Evolutionary conservation across 2,797 vertebrate species (phyloP).

Genomic region (Graptemys geographica): DNA sequence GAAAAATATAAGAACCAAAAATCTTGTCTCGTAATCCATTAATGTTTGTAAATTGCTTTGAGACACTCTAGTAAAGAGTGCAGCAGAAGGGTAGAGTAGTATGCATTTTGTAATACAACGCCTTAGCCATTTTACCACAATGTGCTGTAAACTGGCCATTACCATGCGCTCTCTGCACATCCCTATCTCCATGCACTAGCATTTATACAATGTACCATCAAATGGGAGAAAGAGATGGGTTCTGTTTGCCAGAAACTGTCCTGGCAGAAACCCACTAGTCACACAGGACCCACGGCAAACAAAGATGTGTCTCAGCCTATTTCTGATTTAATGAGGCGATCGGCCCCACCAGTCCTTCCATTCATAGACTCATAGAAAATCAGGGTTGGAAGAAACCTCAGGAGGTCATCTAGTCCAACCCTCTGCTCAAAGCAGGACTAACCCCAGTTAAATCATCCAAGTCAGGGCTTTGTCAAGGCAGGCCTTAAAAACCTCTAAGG

Average conservation of each 20-base stretch:
- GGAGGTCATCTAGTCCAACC: too few relatives aligned
- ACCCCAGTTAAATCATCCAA: too few relatives aligned
- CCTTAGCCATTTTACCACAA: background rate
- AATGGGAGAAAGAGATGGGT: background rate
- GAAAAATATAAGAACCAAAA: background rate
- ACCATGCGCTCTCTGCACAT: fast-evolving
- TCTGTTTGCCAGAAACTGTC: background rate
- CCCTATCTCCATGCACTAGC: background rate
- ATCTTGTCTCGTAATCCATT: background rate
- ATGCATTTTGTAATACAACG: too few relatives aligned
- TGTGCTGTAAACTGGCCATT: background rate
- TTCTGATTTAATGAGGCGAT: background rate
- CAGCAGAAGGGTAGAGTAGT: background rate
- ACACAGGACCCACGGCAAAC: background rate
- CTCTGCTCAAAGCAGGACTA: too few relatives aligned
- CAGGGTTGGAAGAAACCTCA: too few relatives aligned
- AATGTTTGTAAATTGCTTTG: background rate
- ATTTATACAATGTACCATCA: fast-evolving
- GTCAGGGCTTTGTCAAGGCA: too few relatives aligned
- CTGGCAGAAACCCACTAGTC: background rate
- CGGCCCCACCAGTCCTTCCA: background rate
- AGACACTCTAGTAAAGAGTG: background rate
- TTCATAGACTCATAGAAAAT: background rate
- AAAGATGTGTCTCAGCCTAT: background rate
- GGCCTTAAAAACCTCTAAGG: too few relatives aligned